phyloP scores from a whole-genome alignment of 1,140 invertebrate species.

The Chironomus striatipennis region DNA sequence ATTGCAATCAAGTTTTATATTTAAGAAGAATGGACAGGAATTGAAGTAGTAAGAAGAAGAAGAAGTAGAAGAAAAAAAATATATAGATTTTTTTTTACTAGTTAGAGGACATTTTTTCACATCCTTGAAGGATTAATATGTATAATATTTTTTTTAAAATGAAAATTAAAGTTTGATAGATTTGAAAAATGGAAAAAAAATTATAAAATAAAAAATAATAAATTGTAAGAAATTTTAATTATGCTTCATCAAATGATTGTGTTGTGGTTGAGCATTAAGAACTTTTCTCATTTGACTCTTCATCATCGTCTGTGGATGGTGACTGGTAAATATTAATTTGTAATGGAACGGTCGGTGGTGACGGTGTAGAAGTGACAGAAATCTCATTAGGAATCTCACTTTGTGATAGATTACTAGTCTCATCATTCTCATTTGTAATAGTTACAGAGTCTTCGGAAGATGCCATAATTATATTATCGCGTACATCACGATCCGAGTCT shows the following conservation, averaged over 20 bases:
- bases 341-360: background rate
- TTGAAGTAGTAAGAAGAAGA: background rate
- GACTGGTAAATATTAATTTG: background rate
- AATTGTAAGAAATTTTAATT: background rate
- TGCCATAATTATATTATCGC: background rate
- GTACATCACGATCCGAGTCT: slow-evolving; percentile 5
- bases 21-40: background rate
- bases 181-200: background rate
- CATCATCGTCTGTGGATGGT: background rate
- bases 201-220: background rate
- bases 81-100: no score
- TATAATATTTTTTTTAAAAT: no score
- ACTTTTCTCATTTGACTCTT: background rate
- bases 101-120: no score
- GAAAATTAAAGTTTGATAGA: background rate
- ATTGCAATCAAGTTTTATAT: background rate
- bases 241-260: background rate
- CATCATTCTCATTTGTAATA: background rate
- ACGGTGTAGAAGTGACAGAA: background rate
- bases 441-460: background rate
- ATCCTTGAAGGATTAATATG: no score
- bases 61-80: no score
- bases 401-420: background rate
- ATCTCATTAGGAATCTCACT: background rate
- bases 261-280: background rate